Evolutionary conservation across 1,140 invertebrate species (phyloP).

Genomic region (Anastatus disparis): DNA sequence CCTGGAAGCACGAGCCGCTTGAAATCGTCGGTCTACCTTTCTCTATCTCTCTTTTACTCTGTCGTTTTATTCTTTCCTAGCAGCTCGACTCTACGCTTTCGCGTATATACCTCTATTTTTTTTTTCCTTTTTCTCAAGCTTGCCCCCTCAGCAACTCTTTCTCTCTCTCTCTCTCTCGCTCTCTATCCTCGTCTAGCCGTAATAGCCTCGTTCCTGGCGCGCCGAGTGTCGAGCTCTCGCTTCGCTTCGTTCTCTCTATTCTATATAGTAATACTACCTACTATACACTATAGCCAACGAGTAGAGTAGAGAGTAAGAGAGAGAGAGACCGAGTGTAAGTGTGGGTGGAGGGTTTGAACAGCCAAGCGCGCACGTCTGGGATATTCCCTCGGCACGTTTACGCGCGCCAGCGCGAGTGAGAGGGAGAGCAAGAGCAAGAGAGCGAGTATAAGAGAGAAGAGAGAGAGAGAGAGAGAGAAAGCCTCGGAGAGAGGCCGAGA

Average conservation of each 20-base stretch:
- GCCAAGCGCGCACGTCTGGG: constrained; percentile 23
- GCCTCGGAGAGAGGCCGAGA: constrained; percentile 50
- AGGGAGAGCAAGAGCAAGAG: not conserved
- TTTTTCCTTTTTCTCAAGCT: constrained; percentile 43
- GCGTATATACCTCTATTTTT: too few relatives aligned
- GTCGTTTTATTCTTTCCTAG: constrained; percentile 15
- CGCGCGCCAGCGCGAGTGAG: constrained; percentile 15
- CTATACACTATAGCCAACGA: too few relatives aligned
- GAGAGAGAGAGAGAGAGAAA: constrained; percentile 13
- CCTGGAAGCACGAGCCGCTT: constrained; percentile 59
- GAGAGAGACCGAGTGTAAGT: constrained; percentile 18
- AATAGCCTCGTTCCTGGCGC: constrained; percentile 37
- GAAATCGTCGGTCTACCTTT: constrained; percentile 59
- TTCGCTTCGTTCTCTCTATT: too few relatives aligned
- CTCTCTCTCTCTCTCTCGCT: not conserved
- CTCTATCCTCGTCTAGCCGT: constrained; percentile 8
- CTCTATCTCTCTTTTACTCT: constrained; percentile 46
- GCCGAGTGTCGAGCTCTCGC: constrained; percentile 28
- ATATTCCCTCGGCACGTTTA: constrained; percentile 34
- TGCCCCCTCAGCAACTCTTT: constrained; percentile 30
- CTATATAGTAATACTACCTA: constrained; percentile 15
- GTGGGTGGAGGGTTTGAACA: too few relatives aligned
- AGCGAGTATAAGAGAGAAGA: not conserved
- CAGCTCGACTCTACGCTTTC: constrained; percentile 42
- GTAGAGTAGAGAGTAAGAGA: constrained; percentile 43